Base-by-base conservation (phyloP, 2,113 vertebrate genomes). In the Poecile atricapillus region DNA sequence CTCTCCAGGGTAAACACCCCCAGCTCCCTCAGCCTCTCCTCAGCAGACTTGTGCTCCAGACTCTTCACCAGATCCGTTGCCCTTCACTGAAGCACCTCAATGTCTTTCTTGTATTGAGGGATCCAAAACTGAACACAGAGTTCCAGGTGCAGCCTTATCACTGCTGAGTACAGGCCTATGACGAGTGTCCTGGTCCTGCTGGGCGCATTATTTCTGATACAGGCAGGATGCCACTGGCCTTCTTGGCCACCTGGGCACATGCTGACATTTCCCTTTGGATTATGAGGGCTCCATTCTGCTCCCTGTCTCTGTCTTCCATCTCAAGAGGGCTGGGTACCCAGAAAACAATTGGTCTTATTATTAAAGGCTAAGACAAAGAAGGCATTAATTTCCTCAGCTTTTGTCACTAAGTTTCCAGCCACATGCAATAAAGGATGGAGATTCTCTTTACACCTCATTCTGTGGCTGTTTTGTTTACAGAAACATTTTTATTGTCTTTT, bases 61-160 rank as follows among this genome's bases (percentile, higher is more conserved):
- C 23, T 24, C 46, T 53, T 74, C 44, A n/a, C 15, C 9, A 46
- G 9, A 6, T 25, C 15, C 0, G 0, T 3, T 56, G 25, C 3
- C 18, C 31, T 82, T 46, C 13, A 9, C 41, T 60, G 46, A 9
- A 39, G 53, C 11, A n/a, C 39, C 13, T 52, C 60, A 30, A 9
- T 12, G 13, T 59, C 23, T 23, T 39, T 30, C 13, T 41, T 24
- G 9, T n/a, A 15, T 5, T n/a, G 46, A 68, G 30, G 13, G 13
- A 39, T 39, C 19, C 39, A 18, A 47, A 75, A 53, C 24, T 30
- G 69, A 52, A 7, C 46, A 11, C 20, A 53, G 33, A 23, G 47
- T 31, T 68, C 47, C 31, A 47, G 46, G 25, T n/a, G 39, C 55
- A 44, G 28, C 46, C 46, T 60, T 14, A 31, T 19, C 24, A 13